These are phyloP conservation scores for Ips nitidus DNA, from an alignment of 1,140 invertebrate species.

Conservation along the genomic window DNA sequence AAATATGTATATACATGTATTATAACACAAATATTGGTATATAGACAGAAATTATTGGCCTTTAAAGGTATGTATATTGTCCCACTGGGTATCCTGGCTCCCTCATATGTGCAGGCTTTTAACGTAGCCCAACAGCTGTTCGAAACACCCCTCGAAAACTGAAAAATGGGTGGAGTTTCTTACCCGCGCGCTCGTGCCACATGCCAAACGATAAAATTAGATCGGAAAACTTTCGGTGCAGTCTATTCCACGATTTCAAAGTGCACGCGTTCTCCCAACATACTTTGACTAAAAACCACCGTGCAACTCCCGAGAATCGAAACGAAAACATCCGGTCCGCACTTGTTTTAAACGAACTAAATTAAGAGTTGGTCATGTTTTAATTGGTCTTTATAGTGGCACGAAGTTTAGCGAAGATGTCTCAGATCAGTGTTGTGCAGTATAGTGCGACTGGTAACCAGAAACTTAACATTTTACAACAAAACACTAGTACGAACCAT, in stretches of 20 bases:
- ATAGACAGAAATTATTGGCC: background rate
- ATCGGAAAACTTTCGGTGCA: conserved; percentile 40
- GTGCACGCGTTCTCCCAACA: conserved; percentile 36
- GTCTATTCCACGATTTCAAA: conserved; percentile 35
- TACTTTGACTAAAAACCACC: background rate
- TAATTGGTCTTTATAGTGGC: background rate
- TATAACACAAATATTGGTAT: too few relatives aligned
- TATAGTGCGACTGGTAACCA: conserved; percentile 37
- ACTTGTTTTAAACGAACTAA: background rate
- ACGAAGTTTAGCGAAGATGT: conserved; percentile 30
- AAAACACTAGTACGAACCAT: conserved; percentile 36
- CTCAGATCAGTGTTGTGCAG: conserved; percentile 43
- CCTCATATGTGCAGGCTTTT: conserved; percentile 36
- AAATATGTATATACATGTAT: too few relatives aligned
- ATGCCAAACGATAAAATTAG: conserved; percentile 46
- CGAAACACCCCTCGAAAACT: conserved; percentile 42
- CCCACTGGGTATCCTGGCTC: conserved; percentile 26
- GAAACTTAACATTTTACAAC: conserved; percentile 51
- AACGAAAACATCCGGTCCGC: conserved; percentile 33
- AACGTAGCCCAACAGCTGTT: conserved; percentile 39
- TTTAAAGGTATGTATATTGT: background rate
- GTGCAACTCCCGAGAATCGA: background rate
- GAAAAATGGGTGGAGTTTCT: conserved; percentile 44
- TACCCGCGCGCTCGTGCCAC: conserved; percentile 43
- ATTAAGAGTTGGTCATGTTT: background rate